These are phyloP conservation scores for Pteromalus puparum DNA, from an alignment of 1,140 invertebrate genomes.

Conservation along the genomic window DNA sequence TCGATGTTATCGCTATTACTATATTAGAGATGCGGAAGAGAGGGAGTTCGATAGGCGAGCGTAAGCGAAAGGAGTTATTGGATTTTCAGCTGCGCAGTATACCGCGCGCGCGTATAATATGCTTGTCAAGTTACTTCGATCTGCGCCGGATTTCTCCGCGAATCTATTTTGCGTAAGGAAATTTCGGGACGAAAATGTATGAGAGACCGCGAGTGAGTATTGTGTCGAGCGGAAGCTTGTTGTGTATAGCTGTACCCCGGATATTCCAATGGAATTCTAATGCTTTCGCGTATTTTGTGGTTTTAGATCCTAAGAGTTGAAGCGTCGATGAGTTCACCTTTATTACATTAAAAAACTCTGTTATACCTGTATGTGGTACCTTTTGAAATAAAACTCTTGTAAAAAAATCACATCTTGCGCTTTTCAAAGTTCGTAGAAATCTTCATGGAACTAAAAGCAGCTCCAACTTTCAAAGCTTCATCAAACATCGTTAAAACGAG, in stretches of 20 bases:
- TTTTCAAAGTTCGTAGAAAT: too few relatives aligned
- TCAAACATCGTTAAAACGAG: too few relatives aligned
- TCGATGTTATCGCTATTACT: not conserved
- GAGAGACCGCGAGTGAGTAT: too few relatives aligned
- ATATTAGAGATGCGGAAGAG: not conserved
- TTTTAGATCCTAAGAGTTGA: too few relatives aligned
- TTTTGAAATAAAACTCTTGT: too few relatives aligned
- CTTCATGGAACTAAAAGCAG: too few relatives aligned
- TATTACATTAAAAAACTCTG: too few relatives aligned
- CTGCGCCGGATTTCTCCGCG: not conserved
- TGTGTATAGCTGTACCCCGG: not conserved
- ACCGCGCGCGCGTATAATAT: not conserved
- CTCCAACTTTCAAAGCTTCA: too few relatives aligned
- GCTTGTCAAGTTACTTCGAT: constrained; percentile 1
- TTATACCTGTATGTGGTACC: too few relatives aligned
- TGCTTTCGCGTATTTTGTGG: not conserved
- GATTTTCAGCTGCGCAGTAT: not conserved
- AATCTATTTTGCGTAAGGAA: not conserved
- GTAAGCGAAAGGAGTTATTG: not conserved
- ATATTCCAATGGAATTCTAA: not conserved
- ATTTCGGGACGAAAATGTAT: not conserved
- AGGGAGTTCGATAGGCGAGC: not conserved
- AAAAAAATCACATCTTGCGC: too few relatives aligned
- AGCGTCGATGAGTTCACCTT: too few relatives aligned
- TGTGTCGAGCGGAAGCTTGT: too few relatives aligned